phyloP scores from a whole-genome alignment of 2,113 vertebrate genomes.

The Ammodytes marinus region DNA sequence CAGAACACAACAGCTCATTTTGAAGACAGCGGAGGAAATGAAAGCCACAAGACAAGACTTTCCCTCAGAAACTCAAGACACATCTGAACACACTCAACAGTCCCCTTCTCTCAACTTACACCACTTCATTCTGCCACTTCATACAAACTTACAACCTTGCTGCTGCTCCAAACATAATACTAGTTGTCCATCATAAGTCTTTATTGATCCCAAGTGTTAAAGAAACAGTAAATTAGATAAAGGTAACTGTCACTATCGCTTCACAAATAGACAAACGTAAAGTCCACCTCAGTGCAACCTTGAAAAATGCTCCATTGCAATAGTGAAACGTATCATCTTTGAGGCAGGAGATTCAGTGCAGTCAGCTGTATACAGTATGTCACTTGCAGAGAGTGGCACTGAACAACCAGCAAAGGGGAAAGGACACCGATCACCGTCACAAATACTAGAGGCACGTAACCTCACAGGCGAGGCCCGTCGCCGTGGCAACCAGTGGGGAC shows the following conservation, averaged over 20 bases:
- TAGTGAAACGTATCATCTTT: neutral
- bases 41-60: neutral
- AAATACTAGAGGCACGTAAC: slow-evolving; percentile 33
- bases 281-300: neutral
- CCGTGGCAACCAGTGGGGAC: slow-evolving; percentile 63
- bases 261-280: neutral
- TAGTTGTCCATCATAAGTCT: neutral
- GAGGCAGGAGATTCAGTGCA: neutral
- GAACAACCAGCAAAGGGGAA: slow-evolving; percentile 2
- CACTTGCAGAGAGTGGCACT: slow-evolving; percentile 9
- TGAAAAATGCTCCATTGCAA: neutral
- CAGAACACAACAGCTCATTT: slow-evolving; percentile 19
- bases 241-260: neutral
- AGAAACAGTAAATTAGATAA: no score
- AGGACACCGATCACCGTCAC: slow-evolving; percentile 25
- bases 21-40: neutral
- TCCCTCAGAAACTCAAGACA: neutral
- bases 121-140: neutral
- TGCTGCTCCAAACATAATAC: neutral
- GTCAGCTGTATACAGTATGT: slow-evolving; percentile 14
- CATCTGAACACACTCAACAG: neutral
- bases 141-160: neutral
- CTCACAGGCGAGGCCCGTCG: slow-evolving; percentile 44
- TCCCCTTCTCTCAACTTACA: slow-evolving; percentile 7
- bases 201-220: neutral